A percentile compares a stretch with the other conserved stretches of the same genome.
Conservation (phyloP, 2,797 vertebrate species). For the Percopsis omiscomaycus region DNA sequence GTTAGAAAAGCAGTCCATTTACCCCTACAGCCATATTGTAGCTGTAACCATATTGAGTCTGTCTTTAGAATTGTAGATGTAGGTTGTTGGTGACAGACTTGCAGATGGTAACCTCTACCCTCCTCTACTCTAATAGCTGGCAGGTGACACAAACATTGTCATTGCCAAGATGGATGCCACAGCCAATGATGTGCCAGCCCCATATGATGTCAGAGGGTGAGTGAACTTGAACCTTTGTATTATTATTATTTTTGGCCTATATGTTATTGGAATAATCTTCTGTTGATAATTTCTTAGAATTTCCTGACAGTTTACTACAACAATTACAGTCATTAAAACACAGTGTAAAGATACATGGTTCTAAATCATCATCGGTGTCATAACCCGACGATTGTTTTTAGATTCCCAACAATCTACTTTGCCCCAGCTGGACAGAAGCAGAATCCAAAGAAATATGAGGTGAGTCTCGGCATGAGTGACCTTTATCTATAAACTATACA, state of each 20-base stretch:
- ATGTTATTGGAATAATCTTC: background rate
- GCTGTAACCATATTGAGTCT: background rate
- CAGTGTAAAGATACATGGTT: too few species aligned
- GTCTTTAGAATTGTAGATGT: background rate
- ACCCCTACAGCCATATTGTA: background rate
- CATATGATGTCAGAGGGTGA: conserved; percentile 97
- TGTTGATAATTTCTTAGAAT: too few species aligned
- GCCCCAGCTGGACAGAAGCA: conserved; percentile 90
- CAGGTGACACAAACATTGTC: conserved; percentile 85
- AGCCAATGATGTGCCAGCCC: conserved; percentile 95
- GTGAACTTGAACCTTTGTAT: conserved; percentile 37
- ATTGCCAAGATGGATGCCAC: conserved; percentile 99
- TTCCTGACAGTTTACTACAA: too few species aligned
- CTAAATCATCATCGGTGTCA: background rate
- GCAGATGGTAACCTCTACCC: background rate
- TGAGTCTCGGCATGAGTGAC: conserved; percentile 50
- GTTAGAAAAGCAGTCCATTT: too few species aligned
- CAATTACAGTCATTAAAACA: too few species aligned
- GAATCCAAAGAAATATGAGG: conserved; percentile 97
- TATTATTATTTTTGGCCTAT: background rate
- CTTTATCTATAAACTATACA: background rate
- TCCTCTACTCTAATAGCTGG: conserved; percentile 73
- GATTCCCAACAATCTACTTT: conserved; percentile 97
- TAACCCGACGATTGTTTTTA: conserved; percentile 44
- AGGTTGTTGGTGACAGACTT: background rate